Percentiles rank a stretch among this genome's conserved stretches.
These are phyloP conservation scores for Tribolium madens DNA, from an alignment of 1,140 invertebrate genomes.

Conservation along the genomic window DNA sequence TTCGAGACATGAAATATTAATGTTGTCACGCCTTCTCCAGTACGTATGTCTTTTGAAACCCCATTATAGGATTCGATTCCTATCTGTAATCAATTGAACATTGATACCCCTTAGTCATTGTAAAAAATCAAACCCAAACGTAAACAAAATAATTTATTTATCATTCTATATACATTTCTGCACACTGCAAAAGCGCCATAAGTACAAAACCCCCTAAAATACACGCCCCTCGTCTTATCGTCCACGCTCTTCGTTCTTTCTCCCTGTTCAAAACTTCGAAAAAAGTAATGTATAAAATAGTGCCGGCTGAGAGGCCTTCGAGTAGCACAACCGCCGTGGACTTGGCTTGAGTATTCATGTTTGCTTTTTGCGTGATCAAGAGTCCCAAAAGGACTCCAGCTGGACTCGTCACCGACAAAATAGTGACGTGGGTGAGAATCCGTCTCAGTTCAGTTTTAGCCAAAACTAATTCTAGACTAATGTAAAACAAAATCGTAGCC, in stretches of 20 bases:
- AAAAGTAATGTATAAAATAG: conserved; percentile 64
- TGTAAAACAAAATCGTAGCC: conserved; percentile 79
- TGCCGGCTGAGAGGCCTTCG: conserved; percentile 65
- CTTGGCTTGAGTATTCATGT: conserved; percentile 60
- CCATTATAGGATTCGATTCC: background rate
- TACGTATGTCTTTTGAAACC: background rate
- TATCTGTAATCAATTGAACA: background rate
- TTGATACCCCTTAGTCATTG: background rate
- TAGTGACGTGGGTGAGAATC: conserved; percentile 72
- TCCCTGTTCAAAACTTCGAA: conserved; percentile 65
- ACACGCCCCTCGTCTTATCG: conserved; percentile 57
- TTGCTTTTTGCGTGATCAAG: conserved; percentile 57
- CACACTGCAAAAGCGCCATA: conserved; percentile 62
- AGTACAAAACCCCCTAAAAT: conserved; percentile 63
- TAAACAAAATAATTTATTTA: conserved; percentile 12
- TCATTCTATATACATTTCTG: conserved; percentile 45
- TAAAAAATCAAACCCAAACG: background rate
- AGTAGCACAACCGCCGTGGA: conserved; percentile 60
- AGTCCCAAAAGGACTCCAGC: conserved; percentile 75
- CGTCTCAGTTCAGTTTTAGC: conserved; percentile 71
- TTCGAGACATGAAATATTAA: background rate
- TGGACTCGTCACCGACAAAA: conserved; percentile 78
- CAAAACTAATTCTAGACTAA: conserved; percentile 77
- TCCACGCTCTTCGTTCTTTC: conserved; percentile 61
- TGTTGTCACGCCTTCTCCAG: background rate